phyloP scores from a whole-genome alignment of 2,888 invertebrate species.

The Caenorhabditis sp. region DNA sequence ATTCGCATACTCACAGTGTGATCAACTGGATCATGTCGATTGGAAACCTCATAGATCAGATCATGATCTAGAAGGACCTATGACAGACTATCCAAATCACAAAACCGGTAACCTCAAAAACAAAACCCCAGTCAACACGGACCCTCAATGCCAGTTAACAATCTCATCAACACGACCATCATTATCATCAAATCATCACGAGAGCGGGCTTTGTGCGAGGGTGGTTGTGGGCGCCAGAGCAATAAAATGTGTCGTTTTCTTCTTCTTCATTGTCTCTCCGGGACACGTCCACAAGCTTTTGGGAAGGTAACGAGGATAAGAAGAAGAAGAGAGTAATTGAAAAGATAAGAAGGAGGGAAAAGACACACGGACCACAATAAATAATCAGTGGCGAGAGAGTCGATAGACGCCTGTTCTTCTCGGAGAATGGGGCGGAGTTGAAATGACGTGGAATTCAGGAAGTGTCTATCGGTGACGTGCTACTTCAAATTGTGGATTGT shows the following conservation, averaged over 20 bases:
- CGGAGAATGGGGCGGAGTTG: slow-evolving; percentile 30
- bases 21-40: neutral
- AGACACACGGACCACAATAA: slow-evolving; percentile 48
- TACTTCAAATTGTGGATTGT: slow-evolving; percentile 4
- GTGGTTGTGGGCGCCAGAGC: slow-evolving; percentile 37
- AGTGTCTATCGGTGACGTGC: slow-evolving; percentile 32
- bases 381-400: slow-evolving; percentile 49
- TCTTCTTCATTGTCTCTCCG: slow-evolving; percentile 30
- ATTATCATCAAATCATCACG: slow-evolving; percentile 54
- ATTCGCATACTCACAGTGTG: no score
- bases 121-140: slow-evolving; percentile 7
- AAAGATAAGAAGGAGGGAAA: slow-evolving; percentile 28
- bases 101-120: neutral
- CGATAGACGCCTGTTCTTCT: slow-evolving; percentile 46
- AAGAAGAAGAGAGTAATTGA: neutral
- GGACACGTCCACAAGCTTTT: slow-evolving; percentile 32
- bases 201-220: slow-evolving; percentile 42
- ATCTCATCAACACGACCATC: slow-evolving; percentile 38
- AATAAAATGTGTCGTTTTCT: slow-evolving; percentile 55
- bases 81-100: slow-evolving; percentile 2
- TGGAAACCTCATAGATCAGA: neutral
- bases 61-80: slow-evolving; percentile 7
- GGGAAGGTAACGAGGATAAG: slow-evolving; percentile 8
- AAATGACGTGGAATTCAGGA: slow-evolving; percentile 22
- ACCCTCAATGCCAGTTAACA: slow-evolving; percentile 28